Percentiles rank a stretch among this genome's conserved stretches.
Evolutionary conservation across 2,797 vertebrate species (phyloP).

Genomic region (Sebastes iracundus): DNA sequence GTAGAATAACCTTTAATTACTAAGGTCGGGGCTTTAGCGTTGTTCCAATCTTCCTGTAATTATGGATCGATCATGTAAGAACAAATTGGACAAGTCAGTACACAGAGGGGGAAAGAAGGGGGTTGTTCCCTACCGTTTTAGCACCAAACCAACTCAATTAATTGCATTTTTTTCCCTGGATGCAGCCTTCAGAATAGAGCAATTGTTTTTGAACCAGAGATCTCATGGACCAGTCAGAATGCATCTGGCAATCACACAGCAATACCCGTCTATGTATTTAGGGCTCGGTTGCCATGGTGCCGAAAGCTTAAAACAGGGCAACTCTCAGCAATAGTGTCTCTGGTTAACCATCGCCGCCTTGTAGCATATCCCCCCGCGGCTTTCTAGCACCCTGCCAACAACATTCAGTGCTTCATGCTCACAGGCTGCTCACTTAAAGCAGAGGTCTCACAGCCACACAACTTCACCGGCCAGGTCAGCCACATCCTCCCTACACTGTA

Average conservation of each 20-base stretch:
- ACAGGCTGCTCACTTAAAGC: slow-evolving; percentile 67
- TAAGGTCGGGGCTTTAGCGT: slow-evolving; percentile 11
- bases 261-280: slow-evolving; percentile 29
- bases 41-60: not conserved
- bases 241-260: slow-evolving; percentile 18
- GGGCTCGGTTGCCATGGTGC: slow-evolving; percentile 49
- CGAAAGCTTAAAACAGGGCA: slow-evolving; percentile 34
- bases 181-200: not conserved
- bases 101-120: not conserved
- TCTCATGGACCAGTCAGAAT: slow-evolving; percentile 23
- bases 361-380: slow-evolving; percentile 30
- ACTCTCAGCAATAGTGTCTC: slow-evolving; percentile 44
- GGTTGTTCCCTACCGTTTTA: not conserved
- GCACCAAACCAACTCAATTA: not conserved
- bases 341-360: slow-evolving; percentile 41
- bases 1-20: slow-evolving; percentile 25
- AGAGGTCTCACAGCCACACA: slow-evolving; percentile 57
- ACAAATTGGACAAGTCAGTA: not conserved
- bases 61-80: not conserved
- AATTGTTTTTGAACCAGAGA: slow-evolving; percentile 9
- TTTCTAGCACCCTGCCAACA: slow-evolving; percentile 69
- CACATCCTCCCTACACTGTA: slow-evolving; percentile 7
- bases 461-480: slow-evolving; percentile 36
- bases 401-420: slow-evolving; percentile 48
- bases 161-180: not conserved